Evolutionary conservation across 2,797 vertebrate species (phyloP), one percentile per base, ranked within the genome.

Genomic region (Benthosema pterotum): DNA sequence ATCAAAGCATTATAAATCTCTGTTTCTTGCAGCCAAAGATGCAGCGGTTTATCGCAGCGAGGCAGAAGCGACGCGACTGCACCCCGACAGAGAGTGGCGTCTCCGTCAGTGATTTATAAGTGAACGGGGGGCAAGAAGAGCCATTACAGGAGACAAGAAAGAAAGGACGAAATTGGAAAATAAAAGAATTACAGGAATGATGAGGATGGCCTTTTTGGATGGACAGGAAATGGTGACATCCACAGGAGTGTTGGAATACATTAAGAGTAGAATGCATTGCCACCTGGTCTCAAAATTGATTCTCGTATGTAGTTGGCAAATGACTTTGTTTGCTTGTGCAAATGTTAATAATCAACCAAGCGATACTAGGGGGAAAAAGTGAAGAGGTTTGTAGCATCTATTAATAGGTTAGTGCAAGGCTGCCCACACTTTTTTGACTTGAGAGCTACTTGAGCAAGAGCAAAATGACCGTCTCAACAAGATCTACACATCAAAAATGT

Each of bases 1-100:
- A 93, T 93, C 92, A 89, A 88, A 92, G 92, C 89, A 85, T 91
- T 90, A 93, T 95, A 94, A 95, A 95, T 94, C 92, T 94, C 92
- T 89, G 89, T 3, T 88, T 88, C 90, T 92, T 93, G n/a, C 90
- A 85, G 90, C 83, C 81, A 87, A 89, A 94, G 92, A 94, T 90
- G 92, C 91, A 92, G 92, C 89, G 88, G 80, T 91, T 94, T 94
- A 93, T 94, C 94, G 88, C 89, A 83, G 91, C 86, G 89, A 69
- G 87, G 89, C 93, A 92, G 93, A 88, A 88, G 89, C 88, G 85
- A 87, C 73, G 91, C 54, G 84, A 87, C 90, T 82, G 90, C 78
- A 83, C 89, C 89, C 89, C 92, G 87, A 92, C 90, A 91, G 84
- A 88, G 87, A 91, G 87, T 86, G 88, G 76, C 79, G 70, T 76